Evolutionary conservation across 2,113 vertebrate species (phyloP).

Genomic region (Strix aluco): DNA sequence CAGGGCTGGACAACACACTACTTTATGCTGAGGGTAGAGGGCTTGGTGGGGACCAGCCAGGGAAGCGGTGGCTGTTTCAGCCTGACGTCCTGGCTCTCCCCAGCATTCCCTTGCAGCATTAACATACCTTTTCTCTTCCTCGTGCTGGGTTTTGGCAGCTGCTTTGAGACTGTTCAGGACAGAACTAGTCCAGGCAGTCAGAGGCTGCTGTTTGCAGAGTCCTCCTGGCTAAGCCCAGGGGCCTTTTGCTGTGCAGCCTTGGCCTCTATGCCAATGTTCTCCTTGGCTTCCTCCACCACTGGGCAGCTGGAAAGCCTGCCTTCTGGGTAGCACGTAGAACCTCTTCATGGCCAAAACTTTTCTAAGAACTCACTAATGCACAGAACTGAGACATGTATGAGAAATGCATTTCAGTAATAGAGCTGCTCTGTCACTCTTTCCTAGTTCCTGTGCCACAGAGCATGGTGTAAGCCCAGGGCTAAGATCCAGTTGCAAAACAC

Average conservation of each 20-base stretch:
- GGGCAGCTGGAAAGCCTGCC: neutral
- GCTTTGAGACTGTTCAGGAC: slow-evolving; percentile 2
- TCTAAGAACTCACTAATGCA: neutral
- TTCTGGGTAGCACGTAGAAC: neutral
- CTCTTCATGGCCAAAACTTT: neutral
- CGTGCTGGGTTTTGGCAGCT: neutral
- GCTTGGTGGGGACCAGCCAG: neutral
- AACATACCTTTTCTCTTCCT: slow-evolving; percentile 23
- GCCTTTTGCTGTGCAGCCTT: neutral
- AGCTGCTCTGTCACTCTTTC: neutral
- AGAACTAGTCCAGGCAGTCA: slow-evolving; percentile 37
- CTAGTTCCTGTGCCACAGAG: neutral
- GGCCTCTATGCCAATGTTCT: neutral
- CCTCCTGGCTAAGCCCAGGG: neutral
- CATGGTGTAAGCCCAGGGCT: neutral
- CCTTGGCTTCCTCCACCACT: neutral
- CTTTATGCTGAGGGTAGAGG: neutral
- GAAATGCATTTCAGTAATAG: neutral
- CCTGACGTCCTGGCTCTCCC: neutral
- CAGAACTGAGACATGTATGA: neutral
- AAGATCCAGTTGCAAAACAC: neutral
- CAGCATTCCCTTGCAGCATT: neutral
- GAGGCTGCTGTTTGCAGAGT: slow-evolving; percentile 13
- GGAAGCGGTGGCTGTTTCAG: neutral
- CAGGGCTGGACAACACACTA: neutral